phyloP scores from a whole-genome alignment of 2,888 invertebrate genomes.

The Andrena bucephala region DNA sequence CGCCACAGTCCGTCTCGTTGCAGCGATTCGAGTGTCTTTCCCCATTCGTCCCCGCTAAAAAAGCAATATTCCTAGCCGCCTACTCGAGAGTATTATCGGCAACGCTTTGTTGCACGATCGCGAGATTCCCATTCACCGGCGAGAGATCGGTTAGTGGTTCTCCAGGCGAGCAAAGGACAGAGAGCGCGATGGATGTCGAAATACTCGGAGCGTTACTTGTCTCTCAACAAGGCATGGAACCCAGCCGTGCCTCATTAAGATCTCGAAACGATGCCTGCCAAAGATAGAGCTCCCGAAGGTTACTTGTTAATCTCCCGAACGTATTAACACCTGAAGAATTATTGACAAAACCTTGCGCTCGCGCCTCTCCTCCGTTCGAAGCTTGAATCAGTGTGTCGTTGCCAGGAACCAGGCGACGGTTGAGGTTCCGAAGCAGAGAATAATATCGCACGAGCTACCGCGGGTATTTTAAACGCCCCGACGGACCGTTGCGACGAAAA shows the following conservation, averaged over 20 bases:
- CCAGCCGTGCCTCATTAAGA: constrained; percentile 69
- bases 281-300: constrained; percentile 62
- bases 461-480: background rate
- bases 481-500: background rate
- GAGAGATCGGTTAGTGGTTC: constrained; percentile 63
- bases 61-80: constrained; percentile 43
- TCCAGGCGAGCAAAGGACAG: constrained; percentile 69
- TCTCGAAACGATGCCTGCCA: constrained; percentile 67
- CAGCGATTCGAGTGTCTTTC: constrained; percentile 22
- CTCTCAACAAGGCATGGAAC: constrained; percentile 65
- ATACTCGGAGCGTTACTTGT: constrained; percentile 61
- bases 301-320: constrained; percentile 47
- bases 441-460: background rate
- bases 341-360: constrained; percentile 25
- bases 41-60: constrained; percentile 18
- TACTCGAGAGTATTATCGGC: constrained; percentile 64
- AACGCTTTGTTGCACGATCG: constrained; percentile 72
- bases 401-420: background rate
- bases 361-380: background rate
- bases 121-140: constrained; percentile 72
- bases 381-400: background rate
- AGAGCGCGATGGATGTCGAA: constrained; percentile 69
- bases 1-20: constrained; percentile 19
- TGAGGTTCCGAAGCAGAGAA: background rate
- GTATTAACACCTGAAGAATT: constrained; percentile 42